These are phyloP conservation scores for Heliconius cydno DNA, from an alignment of 2,888 invertebrate species.

Conservation along the genomic window DNA sequence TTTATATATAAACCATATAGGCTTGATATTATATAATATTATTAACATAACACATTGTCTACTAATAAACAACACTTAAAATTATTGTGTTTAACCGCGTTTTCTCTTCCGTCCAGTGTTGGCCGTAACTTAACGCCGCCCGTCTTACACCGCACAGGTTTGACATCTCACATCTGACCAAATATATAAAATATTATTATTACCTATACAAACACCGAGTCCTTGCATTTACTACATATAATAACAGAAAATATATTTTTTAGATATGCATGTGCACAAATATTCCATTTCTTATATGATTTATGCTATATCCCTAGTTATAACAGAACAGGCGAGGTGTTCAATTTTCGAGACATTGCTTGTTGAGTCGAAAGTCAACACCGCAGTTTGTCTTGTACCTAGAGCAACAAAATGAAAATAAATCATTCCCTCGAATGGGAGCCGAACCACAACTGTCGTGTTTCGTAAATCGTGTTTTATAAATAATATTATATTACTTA, in stretches of 20 bases:
- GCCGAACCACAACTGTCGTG: not conserved
- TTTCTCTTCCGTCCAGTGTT: constrained; percentile 77
- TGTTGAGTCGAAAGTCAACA: too few species aligned
- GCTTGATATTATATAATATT: not conserved
- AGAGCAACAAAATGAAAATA: too few species aligned
- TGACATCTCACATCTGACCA: constrained; percentile 39
- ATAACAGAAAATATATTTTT: not conserved
- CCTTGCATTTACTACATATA: constrained; percentile 16
- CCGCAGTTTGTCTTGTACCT: too few species aligned
- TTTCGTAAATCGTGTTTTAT: too few species aligned
- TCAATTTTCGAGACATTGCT: not conserved
- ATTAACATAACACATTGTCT: constrained; percentile 1
- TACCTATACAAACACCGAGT: constrained; percentile 15
- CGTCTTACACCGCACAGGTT: constrained; percentile 47
- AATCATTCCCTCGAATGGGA: too few species aligned
- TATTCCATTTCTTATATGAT: not conserved
- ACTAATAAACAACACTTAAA: not conserved
- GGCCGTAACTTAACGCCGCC: constrained; percentile 66
- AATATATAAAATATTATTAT: constrained; percentile 11
- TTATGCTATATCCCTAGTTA: not conserved
- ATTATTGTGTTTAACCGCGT: constrained; percentile 55
- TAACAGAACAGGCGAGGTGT: not conserved
- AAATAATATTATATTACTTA: not conserved
- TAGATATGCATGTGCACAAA: not conserved
- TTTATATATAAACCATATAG: not conserved